Percentiles rank a stretch among this genome's conserved stretches.
Conservation (phyloP, 2,888 invertebrate genomes). For the Choristoneura rosaceana region DNA sequence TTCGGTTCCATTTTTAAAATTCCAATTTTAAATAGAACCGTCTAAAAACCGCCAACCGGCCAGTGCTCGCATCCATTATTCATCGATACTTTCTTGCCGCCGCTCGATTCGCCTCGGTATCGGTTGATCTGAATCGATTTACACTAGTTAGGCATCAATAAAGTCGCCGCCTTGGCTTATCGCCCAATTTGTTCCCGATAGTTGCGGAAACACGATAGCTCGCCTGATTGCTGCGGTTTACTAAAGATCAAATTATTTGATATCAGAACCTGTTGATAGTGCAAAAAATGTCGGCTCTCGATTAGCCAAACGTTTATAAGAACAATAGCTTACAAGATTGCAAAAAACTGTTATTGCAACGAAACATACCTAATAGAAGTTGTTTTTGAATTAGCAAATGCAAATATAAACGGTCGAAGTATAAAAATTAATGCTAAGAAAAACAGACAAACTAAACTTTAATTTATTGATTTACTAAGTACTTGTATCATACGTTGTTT, state of each 20-base stretch:
- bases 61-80: conserved; percentile 61
- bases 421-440: background rate
- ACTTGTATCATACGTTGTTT: conserved; percentile 13
- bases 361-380: background rate
- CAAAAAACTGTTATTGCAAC: background rate
- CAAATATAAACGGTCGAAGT: too few species aligned
- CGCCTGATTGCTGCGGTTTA: conserved; percentile 30
- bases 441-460: background rate
- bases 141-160: conserved; percentile 65
- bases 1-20: conserved; percentile 47
- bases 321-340: background rate
- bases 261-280: conserved; percentile 32
- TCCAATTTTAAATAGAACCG: conserved; percentile 47
- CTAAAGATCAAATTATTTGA: conserved; percentile 34
- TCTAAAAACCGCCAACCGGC: conserved; percentile 56
- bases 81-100: conserved; percentile 62
- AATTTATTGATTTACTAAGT: background rate
- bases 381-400: too few species aligned
- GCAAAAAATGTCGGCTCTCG: conserved; percentile 11
- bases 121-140: conserved; percentile 65
- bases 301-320: background rate
- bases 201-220: conserved; percentile 52
- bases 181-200: conserved; percentile 64
- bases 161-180: conserved; percentile 60
- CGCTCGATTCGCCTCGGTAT: conserved; percentile 57